These are phyloP conservation scores for Danionella cerebrum DNA, from an alignment of 2,113 vertebrate species.

Conservation along the genomic window DNA sequence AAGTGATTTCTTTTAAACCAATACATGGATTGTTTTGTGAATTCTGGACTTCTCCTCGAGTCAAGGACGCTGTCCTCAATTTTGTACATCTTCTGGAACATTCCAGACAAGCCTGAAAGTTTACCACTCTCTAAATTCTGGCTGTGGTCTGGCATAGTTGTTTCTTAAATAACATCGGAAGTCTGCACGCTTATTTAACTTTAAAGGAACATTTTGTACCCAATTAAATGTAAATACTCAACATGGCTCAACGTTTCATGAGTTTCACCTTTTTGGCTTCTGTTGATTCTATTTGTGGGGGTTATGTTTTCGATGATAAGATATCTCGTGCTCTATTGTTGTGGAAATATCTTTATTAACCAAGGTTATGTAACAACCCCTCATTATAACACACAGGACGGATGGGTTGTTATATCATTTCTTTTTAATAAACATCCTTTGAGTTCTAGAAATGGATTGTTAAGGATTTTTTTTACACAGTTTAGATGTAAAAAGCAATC, in stretches of 20 bases:
- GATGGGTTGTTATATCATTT: no score
- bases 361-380: background rate
- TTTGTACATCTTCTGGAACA: conserved; percentile 11
- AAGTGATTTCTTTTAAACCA: background rate
- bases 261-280: background rate
- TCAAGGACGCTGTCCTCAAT: conserved; percentile 4
- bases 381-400: background rate
- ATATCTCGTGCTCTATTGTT: background rate
- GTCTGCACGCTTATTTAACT: conserved; percentile 35
- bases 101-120: conserved; percentile 17
- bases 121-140: conserved; percentile 28
- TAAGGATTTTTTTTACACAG: no score
- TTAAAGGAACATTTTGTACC: conserved; percentile 35
- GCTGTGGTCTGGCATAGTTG: conserved; percentile 17
- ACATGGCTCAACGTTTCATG: conserved; percentile 19
- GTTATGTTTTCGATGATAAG: background rate
- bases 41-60: background rate
- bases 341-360: background rate
- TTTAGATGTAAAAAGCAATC: no score
- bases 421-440: no score
- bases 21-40: background rate
- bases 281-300: background rate
- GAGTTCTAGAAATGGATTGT: no score
- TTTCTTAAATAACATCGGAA: conserved; percentile 25
- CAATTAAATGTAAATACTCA: conserved; percentile 33